phyloP scores from a whole-genome alignment of 1,140 invertebrate species.

The Lethrus apterus region DNA sequence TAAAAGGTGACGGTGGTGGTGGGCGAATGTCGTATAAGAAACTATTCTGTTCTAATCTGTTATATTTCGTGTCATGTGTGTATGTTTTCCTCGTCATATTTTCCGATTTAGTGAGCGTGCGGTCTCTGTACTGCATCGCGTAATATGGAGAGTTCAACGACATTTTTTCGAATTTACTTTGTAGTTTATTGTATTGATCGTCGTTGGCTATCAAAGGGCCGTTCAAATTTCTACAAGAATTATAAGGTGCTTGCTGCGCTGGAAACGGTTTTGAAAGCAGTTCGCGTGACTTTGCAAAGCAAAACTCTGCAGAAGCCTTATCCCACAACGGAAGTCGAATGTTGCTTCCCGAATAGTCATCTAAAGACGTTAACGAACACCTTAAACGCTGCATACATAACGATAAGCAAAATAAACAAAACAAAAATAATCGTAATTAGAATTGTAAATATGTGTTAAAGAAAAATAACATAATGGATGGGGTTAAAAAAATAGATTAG shows the following conservation, averaged over 20 bases:
- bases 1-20: constrained; percentile 22
- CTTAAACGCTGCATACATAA: constrained; percentile 19
- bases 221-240: constrained; percentile 30
- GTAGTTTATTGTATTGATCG: too few relatives aligned
- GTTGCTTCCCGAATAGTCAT: constrained; percentile 34
- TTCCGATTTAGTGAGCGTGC: constrained; percentile 37
- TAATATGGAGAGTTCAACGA: neutral
- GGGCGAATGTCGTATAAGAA: constrained; percentile 21
- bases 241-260: constrained; percentile 23
- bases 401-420: constrained; percentile 9
- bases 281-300: constrained; percentile 64
- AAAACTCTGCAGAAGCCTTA: constrained; percentile 64
- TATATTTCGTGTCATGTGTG: constrained; percentile 15
- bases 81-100: constrained; percentile 39
- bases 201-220: neutral
- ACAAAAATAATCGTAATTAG: constrained; percentile 21
- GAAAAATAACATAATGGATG: constrained; percentile 15
- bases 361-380: constrained; percentile 36
- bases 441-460: constrained; percentile 21
- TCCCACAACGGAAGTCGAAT: constrained; percentile 61
- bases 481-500: constrained; percentile 2
- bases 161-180: constrained; percentile 8
- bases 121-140: constrained; percentile 24
- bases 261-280: constrained; percentile 52
- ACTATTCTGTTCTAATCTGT: constrained; percentile 13